A percentile compares a stretch with the other conserved stretches of the same genome.
phyloP scores from a whole-genome alignment of 1,140 invertebrate genomes.

The Hyles euphorbiae region DNA sequence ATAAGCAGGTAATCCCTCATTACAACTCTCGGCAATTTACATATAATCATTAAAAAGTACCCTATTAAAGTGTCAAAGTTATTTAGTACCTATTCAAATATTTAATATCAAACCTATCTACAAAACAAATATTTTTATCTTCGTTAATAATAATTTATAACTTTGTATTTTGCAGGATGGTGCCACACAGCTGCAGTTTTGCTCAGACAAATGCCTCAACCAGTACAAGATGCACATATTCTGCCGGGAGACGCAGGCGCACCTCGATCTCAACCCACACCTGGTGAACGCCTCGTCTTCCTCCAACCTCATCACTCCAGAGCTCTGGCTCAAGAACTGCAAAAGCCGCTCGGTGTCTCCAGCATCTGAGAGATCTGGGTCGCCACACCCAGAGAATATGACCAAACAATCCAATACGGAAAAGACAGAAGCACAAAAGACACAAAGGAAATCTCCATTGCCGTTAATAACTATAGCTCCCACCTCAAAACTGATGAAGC shows the following conservation, averaged over 20 bases:
- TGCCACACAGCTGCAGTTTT: constrained; percentile 87
- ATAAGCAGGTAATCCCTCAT: too few relatives aligned
- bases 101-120: too few relatives aligned
- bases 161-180: constrained; percentile 78
- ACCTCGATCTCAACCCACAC: constrained; percentile 89
- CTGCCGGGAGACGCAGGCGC: constrained; percentile 92
- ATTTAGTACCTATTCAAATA: too few relatives aligned
- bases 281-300: constrained; percentile 71
- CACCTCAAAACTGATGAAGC: constrained; percentile 77
- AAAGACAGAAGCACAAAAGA: constrained; percentile 40
- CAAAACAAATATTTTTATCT: too few relatives aligned
- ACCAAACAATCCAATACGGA: constrained; percentile 37
- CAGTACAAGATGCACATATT: constrained; percentile 98
- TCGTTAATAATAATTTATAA: neutral
- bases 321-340: constrained; percentile 89
- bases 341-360: constrained; percentile 80
- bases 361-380: constrained; percentile 60
- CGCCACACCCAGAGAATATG: constrained; percentile 41
- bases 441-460: constrained; percentile 55
- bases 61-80: too few relatives aligned
- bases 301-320: constrained; percentile 87
- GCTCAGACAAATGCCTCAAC: constrained; percentile 93
- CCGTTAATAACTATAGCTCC: constrained; percentile 78
- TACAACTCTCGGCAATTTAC: too few relatives aligned
- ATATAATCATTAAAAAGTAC: too few relatives aligned